These are phyloP conservation scores for Poecilus cupreus DNA, from an alignment of 2,888 invertebrate species.

Conservation along the genomic window DNA sequence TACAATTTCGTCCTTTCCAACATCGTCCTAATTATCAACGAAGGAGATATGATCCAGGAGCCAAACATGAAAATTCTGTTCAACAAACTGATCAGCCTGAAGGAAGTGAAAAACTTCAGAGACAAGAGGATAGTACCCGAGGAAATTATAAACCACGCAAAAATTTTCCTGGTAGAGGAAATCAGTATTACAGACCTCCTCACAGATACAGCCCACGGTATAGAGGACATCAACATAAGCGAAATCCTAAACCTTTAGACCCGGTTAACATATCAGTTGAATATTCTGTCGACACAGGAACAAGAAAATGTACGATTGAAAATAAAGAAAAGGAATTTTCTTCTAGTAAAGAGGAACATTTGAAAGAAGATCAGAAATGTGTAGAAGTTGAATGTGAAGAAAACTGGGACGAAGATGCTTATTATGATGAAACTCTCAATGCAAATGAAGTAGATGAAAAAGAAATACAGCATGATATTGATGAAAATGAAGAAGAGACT, in stretches of 20 bases:
- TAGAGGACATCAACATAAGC: slow-evolving; percentile 11
- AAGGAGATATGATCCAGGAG: neutral
- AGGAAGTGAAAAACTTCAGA: neutral
- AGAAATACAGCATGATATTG: neutral
- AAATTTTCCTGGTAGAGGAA: slow-evolving; percentile 23
- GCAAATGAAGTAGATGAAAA: neutral
- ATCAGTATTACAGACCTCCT: slow-evolving; percentile 7
- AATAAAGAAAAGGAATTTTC: slow-evolving; percentile 53
- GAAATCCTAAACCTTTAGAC: slow-evolving; percentile 52
- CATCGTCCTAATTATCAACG: neutral
- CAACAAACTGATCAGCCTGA: neutral
- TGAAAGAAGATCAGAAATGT: neutral
- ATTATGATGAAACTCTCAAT: neutral
- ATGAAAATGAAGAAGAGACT: neutral
- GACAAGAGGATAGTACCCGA: neutral
- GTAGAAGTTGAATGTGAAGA: slow-evolving; percentile 26
- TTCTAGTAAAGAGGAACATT: neutral
- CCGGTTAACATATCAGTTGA: slow-evolving; percentile 67
- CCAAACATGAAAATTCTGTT: neutral
- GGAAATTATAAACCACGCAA: neutral
- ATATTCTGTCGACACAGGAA: slow-evolving; percentile 65
- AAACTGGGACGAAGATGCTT: slow-evolving; percentile 48
- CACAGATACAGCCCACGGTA: slow-evolving; percentile 34
- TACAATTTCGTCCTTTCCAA: slow-evolving; percentile 11
- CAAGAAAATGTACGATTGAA: slow-evolving; percentile 65